A percentile compares a stretch with the other conserved stretches of the same genome.
Conservation (phyloP, 2,797 vertebrate species). For the Scleropages formosus region DNA sequence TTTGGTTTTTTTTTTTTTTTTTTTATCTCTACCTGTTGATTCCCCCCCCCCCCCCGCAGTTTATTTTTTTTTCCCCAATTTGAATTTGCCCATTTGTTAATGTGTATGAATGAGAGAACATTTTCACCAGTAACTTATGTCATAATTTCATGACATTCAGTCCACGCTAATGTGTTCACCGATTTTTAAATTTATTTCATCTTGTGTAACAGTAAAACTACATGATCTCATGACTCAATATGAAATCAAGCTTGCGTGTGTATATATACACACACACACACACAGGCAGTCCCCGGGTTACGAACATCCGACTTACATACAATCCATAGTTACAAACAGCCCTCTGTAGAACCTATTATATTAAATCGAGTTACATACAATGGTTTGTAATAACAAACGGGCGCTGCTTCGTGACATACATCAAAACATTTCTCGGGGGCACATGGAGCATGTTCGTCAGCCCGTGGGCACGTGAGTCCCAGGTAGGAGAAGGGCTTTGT, state of each 20-base stretch:
- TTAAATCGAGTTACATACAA: too few species aligned
- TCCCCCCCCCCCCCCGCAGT: not conserved
- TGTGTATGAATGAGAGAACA: slow-evolving; percentile 44
- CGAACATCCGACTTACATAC: too few species aligned
- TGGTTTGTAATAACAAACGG: too few species aligned
- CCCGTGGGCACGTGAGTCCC: too few species aligned
- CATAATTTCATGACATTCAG: slow-evolving; percentile 60
- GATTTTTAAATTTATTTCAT: slow-evolving; percentile 29
- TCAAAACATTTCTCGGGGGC: too few species aligned
- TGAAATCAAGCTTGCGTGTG: not conserved
- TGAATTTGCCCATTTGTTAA: not conserved
- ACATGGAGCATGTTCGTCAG: too few species aligned
- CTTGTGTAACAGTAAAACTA: slow-evolving; percentile 17
- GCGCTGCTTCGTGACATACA: too few species aligned
- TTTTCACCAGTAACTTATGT: slow-evolving; percentile 49
- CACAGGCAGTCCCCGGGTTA: too few species aligned
- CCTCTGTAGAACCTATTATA: too few species aligned
- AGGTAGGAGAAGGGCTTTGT: too few species aligned
- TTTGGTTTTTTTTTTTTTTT: slow-evolving; percentile 43
- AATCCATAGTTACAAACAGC: too few species aligned
- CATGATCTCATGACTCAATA: slow-evolving; percentile 11
- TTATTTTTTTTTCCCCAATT: slow-evolving; percentile 1
- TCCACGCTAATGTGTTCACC: not conserved
- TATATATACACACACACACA: too few species aligned
- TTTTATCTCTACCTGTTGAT: slow-evolving; percentile 45